Evolutionary conservation across 2,797 vertebrate species (phyloP), one percentile per base, ranked within the genome.

Genomic region (Crocidura indochinensis): DNA sequence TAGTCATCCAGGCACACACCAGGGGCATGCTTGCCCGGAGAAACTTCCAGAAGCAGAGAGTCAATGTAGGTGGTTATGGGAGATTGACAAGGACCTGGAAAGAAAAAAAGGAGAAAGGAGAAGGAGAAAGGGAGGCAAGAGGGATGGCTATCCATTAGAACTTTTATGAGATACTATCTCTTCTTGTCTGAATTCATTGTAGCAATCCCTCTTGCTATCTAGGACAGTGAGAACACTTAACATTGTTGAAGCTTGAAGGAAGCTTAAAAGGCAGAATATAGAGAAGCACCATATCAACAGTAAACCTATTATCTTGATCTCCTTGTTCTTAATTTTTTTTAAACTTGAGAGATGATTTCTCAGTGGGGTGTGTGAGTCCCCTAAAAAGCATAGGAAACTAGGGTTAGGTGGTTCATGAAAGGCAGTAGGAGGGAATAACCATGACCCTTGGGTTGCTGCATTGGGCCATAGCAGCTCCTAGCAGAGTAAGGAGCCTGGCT

Each of bases 1-100:
- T 98, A 87, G 88, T 99, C 83, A 98, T 99, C 81, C 99, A 99
- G 96, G 98, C 99, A 0, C 97, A 99, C 2, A 97, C 98, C 64
- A 98, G 99, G 76, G 99, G 99, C n/a, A 96, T 98, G 97, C 93
- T 99, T 47, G 98, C 98, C 11, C 98, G 98, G 67, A 98, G 73
- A 46, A 93, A 82, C 19, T 97, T 98, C 73, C 92, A n/a, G 46
- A 98, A 95, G 93, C 98, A 95, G 89, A 98, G 97, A 96, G 97
- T 88, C 95, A 96, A 97, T 80, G 99, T 99, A 97, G 26, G 95
- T 84, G 60, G 31, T 27, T 31, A 20, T 27, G 64, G n/a, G 22
- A 80, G 24, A 7, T 2, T 69, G 74, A 12, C 12, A 7, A 60
- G 20, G 51, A 6, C 10, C 82, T 31, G 14, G 14, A 26, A 38